Evolutionary conservation across 2,888 invertebrate genomes (phyloP), one percentile per base, ranked within the genome.

Genomic region (Patella depressa): DNA sequence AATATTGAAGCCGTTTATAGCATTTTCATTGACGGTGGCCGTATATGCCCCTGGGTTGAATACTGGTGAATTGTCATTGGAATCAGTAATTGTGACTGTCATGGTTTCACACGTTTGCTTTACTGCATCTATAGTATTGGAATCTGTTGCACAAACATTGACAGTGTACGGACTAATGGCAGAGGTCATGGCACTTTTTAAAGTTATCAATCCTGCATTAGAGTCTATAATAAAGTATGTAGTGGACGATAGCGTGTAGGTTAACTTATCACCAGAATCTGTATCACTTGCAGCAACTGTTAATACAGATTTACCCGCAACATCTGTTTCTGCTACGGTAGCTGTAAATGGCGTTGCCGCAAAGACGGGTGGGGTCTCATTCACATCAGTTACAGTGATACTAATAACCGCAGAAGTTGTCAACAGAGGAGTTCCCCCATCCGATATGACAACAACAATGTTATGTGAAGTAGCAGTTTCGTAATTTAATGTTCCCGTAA

Each of bases 1-100:
- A 11, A 88, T 82, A 15, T 83, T 78, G 2, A 71, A 74, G 3
- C 81, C 84, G 11, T 74, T 72, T 3, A 76, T 74, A 17, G 78
- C 73, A 75, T 87, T 81, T 74, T 89, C 89, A 15, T 78, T 74
- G 29, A 89, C 78, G 7, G 80, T 72, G 57, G 71, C 76, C 0
- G 83, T 57, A 74, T 89, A 89, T 9, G 82, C 78, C 3, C 80
- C 78, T 45, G 86, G 86, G 34, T 82, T 83, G 79, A 89, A 89
- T 53, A 82, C 81, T 15, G 90, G 89, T 7, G 84, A 84, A 53
- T 85, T 83, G 79, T 89, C 88, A 75, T 89, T 89, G 71, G 82
- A 83, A 80, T 89, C 88, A 12, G 83, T 82, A 12, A 90, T 78
- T 12, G 79, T 81, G 45, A 90, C 81, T 24, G 78, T 85, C 2